These are phyloP conservation scores for Dendrocincla tyrannina DNA, from an alignment of 2,797 vertebrate genomes.

Conservation along the genomic window DNA sequence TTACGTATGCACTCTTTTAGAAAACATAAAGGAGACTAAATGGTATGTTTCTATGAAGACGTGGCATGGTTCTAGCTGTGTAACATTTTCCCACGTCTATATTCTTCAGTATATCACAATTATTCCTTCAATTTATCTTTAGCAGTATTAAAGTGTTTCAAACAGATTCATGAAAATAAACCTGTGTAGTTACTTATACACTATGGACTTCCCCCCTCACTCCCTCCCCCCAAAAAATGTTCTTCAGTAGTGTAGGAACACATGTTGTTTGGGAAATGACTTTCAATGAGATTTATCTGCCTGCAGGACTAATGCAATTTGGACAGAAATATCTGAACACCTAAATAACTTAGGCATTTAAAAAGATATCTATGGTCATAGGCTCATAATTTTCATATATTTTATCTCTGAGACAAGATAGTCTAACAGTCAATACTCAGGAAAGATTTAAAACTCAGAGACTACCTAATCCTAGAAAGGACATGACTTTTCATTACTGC, in stretches of 20 bases:
- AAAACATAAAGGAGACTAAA: not conserved
- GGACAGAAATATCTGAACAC: not conserved
- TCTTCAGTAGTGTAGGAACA: not conserved
- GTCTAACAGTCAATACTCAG: not conserved
- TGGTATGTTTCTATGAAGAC: not conserved
- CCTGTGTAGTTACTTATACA: not conserved
- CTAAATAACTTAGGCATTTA: not conserved
- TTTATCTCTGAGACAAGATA: not conserved
- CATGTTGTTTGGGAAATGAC: not conserved
- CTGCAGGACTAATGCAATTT: not conserved
- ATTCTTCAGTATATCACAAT: not conserved
- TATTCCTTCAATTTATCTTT: not conserved
- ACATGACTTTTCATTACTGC: not conserved
- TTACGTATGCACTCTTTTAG: not conserved
- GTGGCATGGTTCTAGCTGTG: not conserved
- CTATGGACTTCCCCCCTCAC: fast-evolving
- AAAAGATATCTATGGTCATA: not conserved
- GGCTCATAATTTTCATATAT: not conserved
- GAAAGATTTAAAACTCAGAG: not conserved
- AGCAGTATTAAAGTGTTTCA: not conserved
- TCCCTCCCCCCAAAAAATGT: no score
- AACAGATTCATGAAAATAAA: not conserved
- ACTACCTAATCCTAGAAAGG: not conserved
- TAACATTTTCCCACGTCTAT: not conserved
- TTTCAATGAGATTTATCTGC: not conserved